Conservation (phyloP, 2,797 vertebrate genomes). For the Lagorchestes hirsutus region DNA sequence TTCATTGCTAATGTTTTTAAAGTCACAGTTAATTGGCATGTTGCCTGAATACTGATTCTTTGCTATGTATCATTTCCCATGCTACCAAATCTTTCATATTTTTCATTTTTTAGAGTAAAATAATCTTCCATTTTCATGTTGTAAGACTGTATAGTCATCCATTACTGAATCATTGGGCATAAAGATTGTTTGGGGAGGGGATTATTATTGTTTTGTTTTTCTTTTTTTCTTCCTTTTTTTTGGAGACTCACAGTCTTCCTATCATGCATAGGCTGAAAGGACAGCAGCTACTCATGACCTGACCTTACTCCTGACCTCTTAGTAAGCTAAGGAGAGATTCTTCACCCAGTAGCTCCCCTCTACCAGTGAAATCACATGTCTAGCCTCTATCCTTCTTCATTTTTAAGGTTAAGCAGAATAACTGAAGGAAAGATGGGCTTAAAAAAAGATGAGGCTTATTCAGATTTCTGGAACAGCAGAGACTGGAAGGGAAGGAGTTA, state of each 20-base stretch:
- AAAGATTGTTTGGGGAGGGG: not conserved
- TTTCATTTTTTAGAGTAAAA: not conserved
- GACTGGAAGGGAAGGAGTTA: constrained; percentile 20
- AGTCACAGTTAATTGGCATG: not conserved
- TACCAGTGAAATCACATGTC: not conserved
- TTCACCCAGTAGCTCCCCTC: not conserved
- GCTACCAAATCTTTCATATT: not conserved
- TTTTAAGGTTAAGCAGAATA: constrained; percentile 21
- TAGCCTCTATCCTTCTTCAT: not conserved
- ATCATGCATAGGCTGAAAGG: not conserved
- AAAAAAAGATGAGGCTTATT: constrained; percentile 10
- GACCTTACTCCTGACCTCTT: not conserved
- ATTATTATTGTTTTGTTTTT: not conserved
- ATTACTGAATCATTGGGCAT: not conserved
- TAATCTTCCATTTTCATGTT: not conserved
- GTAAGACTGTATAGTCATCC: not conserved
- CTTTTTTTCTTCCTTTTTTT: no score
- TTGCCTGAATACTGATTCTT: not conserved
- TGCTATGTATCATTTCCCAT: not conserved
- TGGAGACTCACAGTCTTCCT: not conserved
- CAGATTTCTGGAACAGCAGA: constrained; percentile 37
- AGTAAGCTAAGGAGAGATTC: not conserved
- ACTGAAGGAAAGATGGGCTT: constrained; percentile 34
- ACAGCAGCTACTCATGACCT: not conserved
- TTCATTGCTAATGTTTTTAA: not conserved